phyloP scores from a whole-genome alignment of 2,113 vertebrate genomes.

The Oryzias curvinotus region DNA sequence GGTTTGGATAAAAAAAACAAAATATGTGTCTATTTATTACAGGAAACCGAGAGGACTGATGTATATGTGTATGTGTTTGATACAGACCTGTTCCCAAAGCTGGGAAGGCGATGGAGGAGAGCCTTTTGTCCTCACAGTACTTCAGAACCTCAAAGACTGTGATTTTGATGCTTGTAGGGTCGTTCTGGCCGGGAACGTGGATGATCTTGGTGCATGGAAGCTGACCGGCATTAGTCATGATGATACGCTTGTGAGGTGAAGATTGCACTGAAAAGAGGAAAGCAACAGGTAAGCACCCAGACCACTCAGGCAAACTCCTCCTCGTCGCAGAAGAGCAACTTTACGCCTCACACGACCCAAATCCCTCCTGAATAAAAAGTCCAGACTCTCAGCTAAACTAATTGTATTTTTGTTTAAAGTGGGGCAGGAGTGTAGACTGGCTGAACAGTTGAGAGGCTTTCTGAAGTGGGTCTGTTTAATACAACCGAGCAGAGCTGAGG shows the following conservation, averaged over 20 bases:
- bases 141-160: conserved; percentile 68
- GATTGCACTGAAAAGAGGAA: conserved; percentile 38
- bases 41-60: background rate
- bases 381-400: no score
- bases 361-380: no score
- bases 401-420: no score
- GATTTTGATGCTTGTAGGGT: conserved; percentile 42
- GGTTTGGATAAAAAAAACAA: background rate
- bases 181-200: conserved; percentile 71
- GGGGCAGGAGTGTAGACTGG: no score
- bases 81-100: conserved; percentile 89
- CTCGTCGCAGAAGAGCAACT: no score
- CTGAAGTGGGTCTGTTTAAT: no score
- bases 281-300: background rate
- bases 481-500: no score
- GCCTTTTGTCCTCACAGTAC: conserved; percentile 72
- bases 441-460: no score
- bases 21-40: background rate
- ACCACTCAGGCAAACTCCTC: background rate
- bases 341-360: no score
- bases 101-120: conserved; percentile 82
- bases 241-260: conserved; percentile 56
- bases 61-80: background rate
- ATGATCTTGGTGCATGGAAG: conserved; percentile 81
- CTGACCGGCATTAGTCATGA: conserved; percentile 80